These are phyloP conservation scores for Patagioenas fasciata DNA, from an alignment of 2,113 vertebrate species.

Conservation along the genomic window DNA sequence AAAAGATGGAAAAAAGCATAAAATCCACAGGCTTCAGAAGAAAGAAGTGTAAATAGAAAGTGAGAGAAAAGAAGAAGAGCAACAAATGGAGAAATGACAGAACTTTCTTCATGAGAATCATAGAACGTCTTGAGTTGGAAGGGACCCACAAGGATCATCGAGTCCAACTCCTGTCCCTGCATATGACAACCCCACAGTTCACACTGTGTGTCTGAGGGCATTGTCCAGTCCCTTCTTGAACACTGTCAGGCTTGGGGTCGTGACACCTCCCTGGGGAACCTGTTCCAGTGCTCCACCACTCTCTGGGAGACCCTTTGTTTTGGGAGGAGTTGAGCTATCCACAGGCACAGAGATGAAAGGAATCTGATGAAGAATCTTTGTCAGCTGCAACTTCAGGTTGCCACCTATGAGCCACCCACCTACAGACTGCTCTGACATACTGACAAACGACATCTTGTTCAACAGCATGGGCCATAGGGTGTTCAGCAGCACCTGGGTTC, in stretches of 20 bases:
- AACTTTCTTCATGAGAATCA: not conserved
- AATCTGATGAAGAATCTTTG: not conserved
- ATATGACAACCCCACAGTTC: too few relatives aligned
- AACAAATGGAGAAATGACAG: not conserved
- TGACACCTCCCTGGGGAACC: too few relatives aligned
- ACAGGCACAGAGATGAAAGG: not conserved
- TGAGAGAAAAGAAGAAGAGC: not conserved
- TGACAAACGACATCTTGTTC: not conserved
- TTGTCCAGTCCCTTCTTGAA: too few relatives aligned
- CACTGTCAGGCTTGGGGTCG: too few relatives aligned
- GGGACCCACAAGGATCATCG: too few relatives aligned
- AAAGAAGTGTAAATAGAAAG: not conserved
- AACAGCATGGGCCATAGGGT: rapidly evolving
- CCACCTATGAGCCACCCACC: not conserved
- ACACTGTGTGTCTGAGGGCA: too few relatives aligned
- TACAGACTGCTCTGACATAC: not conserved
- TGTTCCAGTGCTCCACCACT: too few relatives aligned
- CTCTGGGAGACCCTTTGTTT: too few relatives aligned
- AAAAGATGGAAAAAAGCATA: not conserved
- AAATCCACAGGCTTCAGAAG: not conserved
- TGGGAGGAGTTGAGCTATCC: not conserved
- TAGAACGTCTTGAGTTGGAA: too few relatives aligned
- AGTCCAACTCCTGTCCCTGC: too few relatives aligned
- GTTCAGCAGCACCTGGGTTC: not conserved
- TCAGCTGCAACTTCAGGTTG: not conserved